These are phyloP conservation scores for Platycercus adscitus DNA, from an alignment of 2,113 vertebrate genomes.

Conservation along the genomic window DNA sequence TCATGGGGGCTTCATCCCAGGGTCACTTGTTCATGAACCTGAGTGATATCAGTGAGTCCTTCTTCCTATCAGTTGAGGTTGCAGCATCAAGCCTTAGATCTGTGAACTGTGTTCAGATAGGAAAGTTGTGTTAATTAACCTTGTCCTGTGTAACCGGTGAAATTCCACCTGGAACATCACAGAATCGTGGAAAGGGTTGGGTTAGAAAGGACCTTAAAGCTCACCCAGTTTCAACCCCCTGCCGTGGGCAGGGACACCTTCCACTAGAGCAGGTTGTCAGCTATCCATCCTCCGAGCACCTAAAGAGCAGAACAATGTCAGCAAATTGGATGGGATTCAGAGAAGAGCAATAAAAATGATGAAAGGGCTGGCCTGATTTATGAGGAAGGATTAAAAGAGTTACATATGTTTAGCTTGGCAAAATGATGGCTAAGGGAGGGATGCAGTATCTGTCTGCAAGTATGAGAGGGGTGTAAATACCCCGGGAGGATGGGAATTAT, in stretches of 20 bases:
- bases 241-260: not conserved
- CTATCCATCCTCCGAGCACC: not conserved
- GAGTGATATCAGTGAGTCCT: not conserved
- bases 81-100: not conserved
- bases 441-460: not conserved
- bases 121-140: not conserved
- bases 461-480: conserved; percentile 14
- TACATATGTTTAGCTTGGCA: conserved; percentile 71
- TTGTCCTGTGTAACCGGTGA: fast-evolving
- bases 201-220: not conserved
- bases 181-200: not conserved
- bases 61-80: not conserved
- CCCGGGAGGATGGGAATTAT: not conserved
- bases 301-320: conserved; percentile 53
- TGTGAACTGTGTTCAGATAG: not conserved
- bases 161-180: conserved; percentile 15
- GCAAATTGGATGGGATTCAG: conserved; percentile 39
- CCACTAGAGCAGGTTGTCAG: not conserved
- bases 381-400: conserved; percentile 63
- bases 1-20: fast-evolving
- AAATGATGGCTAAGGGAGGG: conserved; percentile 51
- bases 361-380: conserved; percentile 68
- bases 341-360: conserved; percentile 57
- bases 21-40: not conserved
- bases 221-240: not conserved